These are phyloP conservation scores for Zaprionus taronus DNA, from an alignment of 1,140 invertebrate genomes.

Conservation along the genomic window DNA sequence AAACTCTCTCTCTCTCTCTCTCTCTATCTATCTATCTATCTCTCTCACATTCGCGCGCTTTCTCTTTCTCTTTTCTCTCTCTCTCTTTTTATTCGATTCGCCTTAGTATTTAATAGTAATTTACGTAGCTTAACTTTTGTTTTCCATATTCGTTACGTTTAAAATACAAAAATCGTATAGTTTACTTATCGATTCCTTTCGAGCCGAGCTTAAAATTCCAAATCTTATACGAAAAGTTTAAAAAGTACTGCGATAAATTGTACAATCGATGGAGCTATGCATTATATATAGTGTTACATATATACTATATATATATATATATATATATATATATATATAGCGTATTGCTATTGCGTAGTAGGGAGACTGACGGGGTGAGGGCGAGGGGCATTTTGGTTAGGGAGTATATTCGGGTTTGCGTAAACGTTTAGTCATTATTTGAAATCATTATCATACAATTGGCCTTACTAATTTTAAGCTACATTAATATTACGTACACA, in stretches of 20 bases:
- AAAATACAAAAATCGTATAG: neutral
- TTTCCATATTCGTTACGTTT: neutral
- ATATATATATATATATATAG: neutral
- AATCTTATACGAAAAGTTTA: constrained; percentile 21
- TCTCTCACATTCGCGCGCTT: neutral
- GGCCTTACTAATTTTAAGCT: constrained; percentile 47
- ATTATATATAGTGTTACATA: constrained; percentile 8
- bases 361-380: neutral
- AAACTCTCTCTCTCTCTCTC: neutral
- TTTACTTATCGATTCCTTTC: constrained; percentile 9
- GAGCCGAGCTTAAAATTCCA: constrained; percentile 19
- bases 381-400: neutral
- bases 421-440: neutral
- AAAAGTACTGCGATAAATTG: constrained; percentile 27
- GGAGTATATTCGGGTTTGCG: neutral
- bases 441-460: constrained; percentile 46
- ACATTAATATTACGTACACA: constrained; percentile 41
- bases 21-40: neutral
- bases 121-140: constrained; percentile 2
- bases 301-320: neutral
- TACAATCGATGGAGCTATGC: constrained; percentile 31
- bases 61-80: neutral
- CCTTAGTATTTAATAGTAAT: constrained; percentile 28
- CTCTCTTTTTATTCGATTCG: neutral
- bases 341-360: neutral